A percentile compares a stretch with the other conserved stretches of the same genome.
Conservation (phyloP, 2,113 vertebrate genomes). For the Misgurnus mizolepis region DNA sequence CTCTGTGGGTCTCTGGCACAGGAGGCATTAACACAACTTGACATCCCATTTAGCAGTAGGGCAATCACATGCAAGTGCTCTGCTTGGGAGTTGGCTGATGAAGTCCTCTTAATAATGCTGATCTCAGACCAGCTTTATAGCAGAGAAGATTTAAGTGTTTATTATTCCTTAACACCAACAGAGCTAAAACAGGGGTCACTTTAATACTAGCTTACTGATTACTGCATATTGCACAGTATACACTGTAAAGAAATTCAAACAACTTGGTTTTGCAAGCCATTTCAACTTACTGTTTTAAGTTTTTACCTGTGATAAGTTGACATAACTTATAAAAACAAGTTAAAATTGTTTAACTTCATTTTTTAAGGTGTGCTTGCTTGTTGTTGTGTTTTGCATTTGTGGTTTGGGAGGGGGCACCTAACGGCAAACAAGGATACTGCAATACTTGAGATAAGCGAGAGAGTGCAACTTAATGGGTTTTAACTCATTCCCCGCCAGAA, state of each 20-base stretch:
- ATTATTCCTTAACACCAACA: not conserved
- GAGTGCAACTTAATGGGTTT: too few species aligned
- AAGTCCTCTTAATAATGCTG: not conserved
- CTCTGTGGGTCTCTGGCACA: constrained; percentile 54
- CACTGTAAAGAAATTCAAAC: not conserved
- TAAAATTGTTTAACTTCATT: too few species aligned
- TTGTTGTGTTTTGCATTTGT: too few species aligned
- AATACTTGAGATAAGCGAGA: too few species aligned
- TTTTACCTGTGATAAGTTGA: too few species aligned
- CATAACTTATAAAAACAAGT: too few species aligned
- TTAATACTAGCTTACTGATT: not conserved
- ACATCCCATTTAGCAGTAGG: constrained; percentile 41
- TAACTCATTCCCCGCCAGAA: too few species aligned
- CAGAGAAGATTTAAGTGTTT: not conserved
- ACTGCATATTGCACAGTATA: not conserved
- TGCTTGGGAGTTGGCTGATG: not conserved
- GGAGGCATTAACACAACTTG: constrained; percentile 47
- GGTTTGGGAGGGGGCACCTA: too few species aligned
- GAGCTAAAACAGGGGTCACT: not conserved
- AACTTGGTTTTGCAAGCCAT: too few species aligned
- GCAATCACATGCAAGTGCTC: constrained; percentile 35
- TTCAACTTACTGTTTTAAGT: too few species aligned
- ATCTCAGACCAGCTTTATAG: constrained; percentile 15
- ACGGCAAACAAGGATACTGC: too few species aligned
- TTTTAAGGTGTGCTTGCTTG: too few species aligned